Evolutionary conservation across 2,113 vertebrate genomes (phyloP).

Genomic region (Lagopus leucura): DNA sequence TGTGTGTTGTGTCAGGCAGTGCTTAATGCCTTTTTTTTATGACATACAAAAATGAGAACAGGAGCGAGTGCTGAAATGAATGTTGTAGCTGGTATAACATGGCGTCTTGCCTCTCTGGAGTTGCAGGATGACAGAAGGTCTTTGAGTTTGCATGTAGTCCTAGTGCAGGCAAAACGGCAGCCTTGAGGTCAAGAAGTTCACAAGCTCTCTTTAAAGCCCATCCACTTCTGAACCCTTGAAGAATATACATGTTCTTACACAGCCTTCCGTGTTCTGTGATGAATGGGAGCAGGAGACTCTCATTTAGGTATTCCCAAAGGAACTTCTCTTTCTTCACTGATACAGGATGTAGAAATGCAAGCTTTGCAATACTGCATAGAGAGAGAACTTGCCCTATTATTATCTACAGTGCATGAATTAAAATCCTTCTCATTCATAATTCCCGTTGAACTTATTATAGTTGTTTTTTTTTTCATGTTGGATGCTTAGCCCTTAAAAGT

Average conservation of each 20-base stretch:
- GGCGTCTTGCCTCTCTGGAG: not conserved
- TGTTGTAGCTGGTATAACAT: not conserved
- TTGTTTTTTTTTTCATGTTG: not conserved
- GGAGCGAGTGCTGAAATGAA: not conserved
- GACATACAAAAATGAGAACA: not conserved
- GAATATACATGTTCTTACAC: not conserved
- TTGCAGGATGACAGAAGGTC: not conserved
- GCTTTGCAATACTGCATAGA: not conserved
- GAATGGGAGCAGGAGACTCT: not conserved
- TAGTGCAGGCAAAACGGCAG: fast-evolving
- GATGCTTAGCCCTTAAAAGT: not conserved
- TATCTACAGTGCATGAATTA: not conserved
- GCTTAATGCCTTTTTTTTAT: not conserved
- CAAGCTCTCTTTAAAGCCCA: not conserved
- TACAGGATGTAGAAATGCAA: not conserved
- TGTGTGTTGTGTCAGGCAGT: not conserved
- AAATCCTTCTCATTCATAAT: not conserved
- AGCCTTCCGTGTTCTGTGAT: not conserved
- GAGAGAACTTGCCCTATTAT: not conserved
- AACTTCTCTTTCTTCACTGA: not conserved
- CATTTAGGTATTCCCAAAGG: not conserved
- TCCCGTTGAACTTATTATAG: not conserved
- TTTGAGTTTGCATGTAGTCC: not conserved
- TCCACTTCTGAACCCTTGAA: not conserved
- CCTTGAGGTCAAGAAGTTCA: not conserved